Base-by-base conservation (phyloP, 2,797 vertebrate genomes). In the Selene dorsalis region DNA sequence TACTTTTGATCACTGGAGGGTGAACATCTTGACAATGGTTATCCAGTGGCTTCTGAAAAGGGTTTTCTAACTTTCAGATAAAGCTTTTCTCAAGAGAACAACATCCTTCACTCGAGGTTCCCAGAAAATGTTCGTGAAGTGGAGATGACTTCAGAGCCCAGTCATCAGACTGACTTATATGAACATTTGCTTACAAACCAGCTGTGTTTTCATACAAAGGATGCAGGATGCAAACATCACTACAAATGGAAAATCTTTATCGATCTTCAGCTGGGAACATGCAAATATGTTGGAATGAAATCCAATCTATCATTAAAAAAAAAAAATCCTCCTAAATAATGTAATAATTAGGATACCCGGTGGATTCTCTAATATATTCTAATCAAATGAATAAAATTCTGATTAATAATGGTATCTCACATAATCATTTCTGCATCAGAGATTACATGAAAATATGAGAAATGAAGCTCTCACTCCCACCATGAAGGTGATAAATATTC, bases 21-120 rank as follows among this genome's bases (percentile, higher is more conserved):
- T 75, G 73, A 75, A 84, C 60, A 77, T 82, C 70, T 43, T 62
- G 60, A 73, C 77, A 83, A 76, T 62, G 24, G 66, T 80, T 82
- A 76, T 77, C 52, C 43, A 17, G 53, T 11, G 24, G 75, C 60
- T 77, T 77, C 79, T 79, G 35, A 68, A 79, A 75, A 69, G 2
- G 43, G 3, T 52, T 82, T 71, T 77, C 17, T n/a, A 59, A 48
- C 63, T 59, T 77, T 59, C 11, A 48, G 45, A 60, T 38, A 62
- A 64, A 64, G 41, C 47, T 41, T 67, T 38, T 75, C 14, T 66
- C 58, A 24, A 47, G 38, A 45, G 30, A 57, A 26, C 22, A 52
- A 26, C 32, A 63, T 26, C 22, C 32, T 52, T 64, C 26, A 39
- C 32, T n/a, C 26, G 24, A 67, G 30, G 18, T 56, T 75, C 13